These are phyloP conservation scores for Rhynchonema sp. DNA, from an alignment of 2,888 invertebrate genomes.

Conservation along the genomic window DNA sequence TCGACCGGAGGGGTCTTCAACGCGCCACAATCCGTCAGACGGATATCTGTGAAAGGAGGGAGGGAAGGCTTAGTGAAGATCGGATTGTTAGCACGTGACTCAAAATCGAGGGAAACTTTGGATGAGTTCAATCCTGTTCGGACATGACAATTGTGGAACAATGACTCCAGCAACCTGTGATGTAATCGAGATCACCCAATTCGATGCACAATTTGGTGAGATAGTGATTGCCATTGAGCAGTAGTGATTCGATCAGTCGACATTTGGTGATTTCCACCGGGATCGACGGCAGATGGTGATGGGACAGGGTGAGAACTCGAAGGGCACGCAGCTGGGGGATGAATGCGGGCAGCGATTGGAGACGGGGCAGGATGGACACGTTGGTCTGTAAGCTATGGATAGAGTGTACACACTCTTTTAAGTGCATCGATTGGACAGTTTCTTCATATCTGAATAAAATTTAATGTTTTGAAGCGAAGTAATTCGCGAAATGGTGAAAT, in stretches of 20 bases:
- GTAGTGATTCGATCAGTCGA: neutral
- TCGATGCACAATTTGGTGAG: neutral
- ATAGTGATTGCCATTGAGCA: neutral
- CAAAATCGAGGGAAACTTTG: conserved; percentile 18
- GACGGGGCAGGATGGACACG: neutral
- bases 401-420: too few relatives aligned
- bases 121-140: neutral
- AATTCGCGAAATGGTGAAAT: too few relatives aligned
- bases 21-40: neutral
- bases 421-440: too few relatives aligned
- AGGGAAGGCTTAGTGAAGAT: too few relatives aligned
- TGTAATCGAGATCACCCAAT: neutral
- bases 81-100: too few relatives aligned
- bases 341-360: neutral
- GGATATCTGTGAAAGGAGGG: neutral
- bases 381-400: too few relatives aligned
- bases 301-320: neutral
- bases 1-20: conserved; percentile 4
- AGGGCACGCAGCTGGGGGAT: neutral
- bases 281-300: neutral
- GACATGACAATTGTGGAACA: neutral
- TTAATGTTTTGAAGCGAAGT: too few relatives aligned
- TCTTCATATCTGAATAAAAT: too few relatives aligned
- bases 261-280: neutral
- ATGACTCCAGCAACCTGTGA: neutral